These are phyloP conservation scores for Hypsibius dujardini DNA, from an alignment of 1,140 invertebrate species.

Conservation along the genomic window DNA sequence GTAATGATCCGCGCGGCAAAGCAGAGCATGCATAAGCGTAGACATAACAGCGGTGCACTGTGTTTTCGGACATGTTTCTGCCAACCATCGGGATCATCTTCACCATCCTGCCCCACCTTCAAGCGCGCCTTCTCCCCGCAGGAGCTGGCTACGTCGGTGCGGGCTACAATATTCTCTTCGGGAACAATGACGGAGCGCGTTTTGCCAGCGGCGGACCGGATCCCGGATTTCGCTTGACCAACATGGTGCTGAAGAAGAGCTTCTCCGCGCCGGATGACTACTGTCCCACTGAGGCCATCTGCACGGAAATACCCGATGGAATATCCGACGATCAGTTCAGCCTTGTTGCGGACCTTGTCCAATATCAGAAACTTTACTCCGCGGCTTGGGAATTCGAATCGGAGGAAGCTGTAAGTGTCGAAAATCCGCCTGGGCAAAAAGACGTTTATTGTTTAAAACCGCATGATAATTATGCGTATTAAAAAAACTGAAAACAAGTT, in stretches of 20 bases:
- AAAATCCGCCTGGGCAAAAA: too few relatives aligned
- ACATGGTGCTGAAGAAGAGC: neutral
- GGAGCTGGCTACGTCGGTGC: constrained; percentile 11
- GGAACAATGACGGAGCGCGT: neutral
- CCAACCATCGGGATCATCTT: too few relatives aligned
- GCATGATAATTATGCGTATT: too few relatives aligned
- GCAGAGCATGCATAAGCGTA: too few relatives aligned
- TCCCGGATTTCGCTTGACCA: neutral
- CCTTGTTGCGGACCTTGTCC: neutral
- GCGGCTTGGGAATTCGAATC: neutral
- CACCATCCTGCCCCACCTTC: too few relatives aligned
- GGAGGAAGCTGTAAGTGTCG: neutral
- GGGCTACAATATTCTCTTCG: constrained; percentile 11
- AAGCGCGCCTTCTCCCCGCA: neutral
- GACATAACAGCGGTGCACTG: too few relatives aligned
- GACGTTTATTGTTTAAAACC: too few relatives aligned
- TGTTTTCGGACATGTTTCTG: too few relatives aligned
- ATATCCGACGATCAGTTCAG: constrained; percentile 5
- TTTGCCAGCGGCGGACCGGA: constrained; percentile 12
- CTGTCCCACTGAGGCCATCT: constrained; percentile 8
- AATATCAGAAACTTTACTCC: constrained; percentile 9
- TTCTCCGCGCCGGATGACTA: neutral
- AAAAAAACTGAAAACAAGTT: too few relatives aligned
- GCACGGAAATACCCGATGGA: neutral
- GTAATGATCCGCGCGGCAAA: too few relatives aligned